Percentiles rank a stretch among this genome's conserved stretches.
These are phyloP conservation scores for Grantiella picta DNA, from an alignment of 2,113 vertebrate genomes.

Conservation along the genomic window DNA sequence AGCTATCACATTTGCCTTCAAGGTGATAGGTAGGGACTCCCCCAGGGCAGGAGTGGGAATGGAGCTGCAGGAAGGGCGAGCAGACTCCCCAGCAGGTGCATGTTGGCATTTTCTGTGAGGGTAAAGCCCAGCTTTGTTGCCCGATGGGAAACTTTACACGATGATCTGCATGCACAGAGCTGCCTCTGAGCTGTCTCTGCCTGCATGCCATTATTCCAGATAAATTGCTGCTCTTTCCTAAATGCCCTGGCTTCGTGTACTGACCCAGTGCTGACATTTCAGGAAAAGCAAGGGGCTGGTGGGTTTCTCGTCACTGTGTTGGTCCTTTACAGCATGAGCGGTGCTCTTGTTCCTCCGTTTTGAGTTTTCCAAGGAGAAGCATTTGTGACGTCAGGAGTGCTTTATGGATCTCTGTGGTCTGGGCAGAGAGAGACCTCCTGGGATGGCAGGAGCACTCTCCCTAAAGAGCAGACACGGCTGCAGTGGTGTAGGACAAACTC, in stretches of 20 bases:
- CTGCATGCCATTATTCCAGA: rapidly evolving
- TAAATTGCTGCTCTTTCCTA: neutral
- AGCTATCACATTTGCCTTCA: neutral
- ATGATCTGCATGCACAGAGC: neutral
- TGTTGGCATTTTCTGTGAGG: rapidly evolving
- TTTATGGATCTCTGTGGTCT: neutral
- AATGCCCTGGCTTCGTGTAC: neutral
- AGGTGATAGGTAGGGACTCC: neutral
- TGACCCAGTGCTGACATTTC: neutral
- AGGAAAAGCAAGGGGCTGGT: neutral
- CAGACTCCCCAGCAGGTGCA: neutral
- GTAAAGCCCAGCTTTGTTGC: neutral
- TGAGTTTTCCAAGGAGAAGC: neutral
- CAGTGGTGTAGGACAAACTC: neutral
- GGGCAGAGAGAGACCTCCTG: too few species aligned
- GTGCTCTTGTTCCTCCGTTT: neutral
- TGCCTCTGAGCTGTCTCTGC: neutral
- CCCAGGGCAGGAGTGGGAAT: neutral
- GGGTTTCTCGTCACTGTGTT: neutral
- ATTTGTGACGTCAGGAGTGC: neutral
- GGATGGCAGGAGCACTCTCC: rapidly evolving
- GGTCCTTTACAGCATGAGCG: neutral
- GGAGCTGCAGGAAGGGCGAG: neutral
- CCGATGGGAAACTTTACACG: neutral
- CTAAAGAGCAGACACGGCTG: neutral